Base-by-base conservation (phyloP, 2,888 invertebrate genomes). In the Augochlorella aurata region DNA sequence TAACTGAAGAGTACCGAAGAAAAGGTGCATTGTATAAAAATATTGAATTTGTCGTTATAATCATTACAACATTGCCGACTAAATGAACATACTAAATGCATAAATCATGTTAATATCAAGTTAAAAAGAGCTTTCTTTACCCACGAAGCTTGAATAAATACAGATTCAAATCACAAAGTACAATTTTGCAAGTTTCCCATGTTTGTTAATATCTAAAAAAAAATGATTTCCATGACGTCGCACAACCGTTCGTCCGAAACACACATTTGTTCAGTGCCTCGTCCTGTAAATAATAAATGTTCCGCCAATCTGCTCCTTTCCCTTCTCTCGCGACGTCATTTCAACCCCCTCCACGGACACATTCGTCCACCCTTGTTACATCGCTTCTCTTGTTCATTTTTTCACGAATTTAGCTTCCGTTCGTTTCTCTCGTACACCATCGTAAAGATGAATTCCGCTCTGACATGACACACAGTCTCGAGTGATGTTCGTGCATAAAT, bases 381-480 rank as follows among this genome's bases (percentile, higher is more conserved):
- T 16, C 47, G 38, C 21, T 21, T 47, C 16, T 49, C 61, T 70
- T 50, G 58, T 79, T 24, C 49, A 71, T 72, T 63, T 68, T 63
- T 76, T 58, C 38, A 47, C 65, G 73, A 81, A 72, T 78, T 81
- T 74, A 68, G 63, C 82, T 82, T 79, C 45, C 21, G 45, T 66
- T 61, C 54, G 24, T 38, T 66, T 44, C 58, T 74, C 69, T 54
- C 73, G 8, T 49, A 9, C 67, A 21, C 47, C 58, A 74, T 70
- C 74, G 58, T 61, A 82, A 79, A 82, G 75, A 75, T 49, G 74
- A 52, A 67, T 72, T 68, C 63, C n/a, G n/a, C 50, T 67, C 70
- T 68, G 58, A n/a, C 18, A 63, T 54, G 80, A 73, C 81, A 81
- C 83, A 75, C 70, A 81, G 82, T 82, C 80, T 82, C 82, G 73